phyloP scores from a whole-genome alignment of 2,888 invertebrate species.

The Arrhopalites spinosus region DNA sequence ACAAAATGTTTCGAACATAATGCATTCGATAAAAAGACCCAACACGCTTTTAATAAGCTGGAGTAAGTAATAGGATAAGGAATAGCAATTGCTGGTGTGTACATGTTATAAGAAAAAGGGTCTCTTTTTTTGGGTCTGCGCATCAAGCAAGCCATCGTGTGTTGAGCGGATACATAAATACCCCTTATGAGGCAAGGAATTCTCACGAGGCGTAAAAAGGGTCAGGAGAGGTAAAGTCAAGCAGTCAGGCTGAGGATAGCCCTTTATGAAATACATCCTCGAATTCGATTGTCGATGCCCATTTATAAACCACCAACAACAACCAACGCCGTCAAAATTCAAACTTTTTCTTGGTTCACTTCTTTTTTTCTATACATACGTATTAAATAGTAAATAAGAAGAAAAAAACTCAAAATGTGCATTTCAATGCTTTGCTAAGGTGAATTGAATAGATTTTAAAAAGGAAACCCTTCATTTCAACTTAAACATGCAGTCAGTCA shows the following conservation, averaged over 20 bases:
- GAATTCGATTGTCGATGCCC: conserved; percentile 9
- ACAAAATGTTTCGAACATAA: too few relatives aligned
- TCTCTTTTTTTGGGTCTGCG: not conserved
- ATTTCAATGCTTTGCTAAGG: not conserved
- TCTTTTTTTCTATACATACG: not conserved
- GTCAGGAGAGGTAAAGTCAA: conserved; percentile 9
- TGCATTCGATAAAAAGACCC: too few relatives aligned
- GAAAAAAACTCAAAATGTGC: not conserved
- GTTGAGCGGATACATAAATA: not conserved
- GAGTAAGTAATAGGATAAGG: too few relatives aligned
- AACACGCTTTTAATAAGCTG: too few relatives aligned
- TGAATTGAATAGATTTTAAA: conserved; percentile 1
- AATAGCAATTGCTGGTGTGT: too few relatives aligned
- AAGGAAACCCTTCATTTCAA: conserved; percentile 5
- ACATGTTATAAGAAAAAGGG: not conserved
- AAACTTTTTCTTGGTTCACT: not conserved
- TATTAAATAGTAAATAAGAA: too few relatives aligned
- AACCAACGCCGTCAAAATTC: not conserved
- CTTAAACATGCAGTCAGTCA: not conserved
- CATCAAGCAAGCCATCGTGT: not conserved
- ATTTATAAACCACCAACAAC: conserved; percentile 7
- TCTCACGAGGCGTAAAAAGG: conserved; percentile 5
- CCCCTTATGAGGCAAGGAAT: conserved; percentile 8
- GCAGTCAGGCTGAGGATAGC: not conserved
- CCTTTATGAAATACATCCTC: conserved; percentile 9